A percentile compares a stretch with the other conserved stretches of the same genome.
phyloP scores from a whole-genome alignment of 1,140 invertebrate genomes.

The Batillaria attramentaria region DNA sequence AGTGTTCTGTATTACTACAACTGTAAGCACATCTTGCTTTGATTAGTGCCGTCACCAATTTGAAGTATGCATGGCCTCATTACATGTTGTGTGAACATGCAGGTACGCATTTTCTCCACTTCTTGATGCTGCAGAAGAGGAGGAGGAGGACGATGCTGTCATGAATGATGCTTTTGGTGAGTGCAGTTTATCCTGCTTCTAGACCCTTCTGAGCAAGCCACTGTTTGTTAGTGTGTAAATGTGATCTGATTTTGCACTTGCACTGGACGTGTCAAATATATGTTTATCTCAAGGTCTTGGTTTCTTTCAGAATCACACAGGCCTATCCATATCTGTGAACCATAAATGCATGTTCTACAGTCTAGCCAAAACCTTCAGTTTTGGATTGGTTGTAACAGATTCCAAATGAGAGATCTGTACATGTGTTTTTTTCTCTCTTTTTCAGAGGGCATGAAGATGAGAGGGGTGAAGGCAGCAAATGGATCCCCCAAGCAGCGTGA shows the following conservation, averaged over 20 bases:
- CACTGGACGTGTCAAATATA: no score
- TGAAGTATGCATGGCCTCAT: not conserved
- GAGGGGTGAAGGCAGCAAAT: slow-evolving; percentile 13
- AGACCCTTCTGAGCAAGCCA: no score
- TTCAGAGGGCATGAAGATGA: slow-evolving; percentile 21
- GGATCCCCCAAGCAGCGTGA: slow-evolving; percentile 7
- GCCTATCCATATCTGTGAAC: no score
- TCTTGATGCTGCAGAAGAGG: slow-evolving; percentile 86
- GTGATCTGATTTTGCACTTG: no score
- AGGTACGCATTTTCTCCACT: slow-evolving; percentile 93
- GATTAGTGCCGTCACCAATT: not conserved
- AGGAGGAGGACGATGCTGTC: slow-evolving; percentile 84
- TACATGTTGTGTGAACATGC: slow-evolving; percentile 33
- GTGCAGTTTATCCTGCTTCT: slow-evolving; percentile 29
- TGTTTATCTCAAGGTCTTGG: no score
- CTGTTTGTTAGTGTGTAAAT: no score
- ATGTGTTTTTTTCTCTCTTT: not conserved
- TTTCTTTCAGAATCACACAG: no score
- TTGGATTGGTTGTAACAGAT: not conserved
- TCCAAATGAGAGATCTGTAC: no score
- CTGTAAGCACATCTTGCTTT: not conserved
- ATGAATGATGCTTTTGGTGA: slow-evolving; percentile 87
- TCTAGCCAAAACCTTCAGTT: not conserved
- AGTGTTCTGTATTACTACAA: not conserved
- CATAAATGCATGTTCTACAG: no score